Percentiles rank a stretch among this genome's conserved stretches.
Conservation (phyloP, 2,888 invertebrate species). For the Allophyes oxyacanthae region DNA sequence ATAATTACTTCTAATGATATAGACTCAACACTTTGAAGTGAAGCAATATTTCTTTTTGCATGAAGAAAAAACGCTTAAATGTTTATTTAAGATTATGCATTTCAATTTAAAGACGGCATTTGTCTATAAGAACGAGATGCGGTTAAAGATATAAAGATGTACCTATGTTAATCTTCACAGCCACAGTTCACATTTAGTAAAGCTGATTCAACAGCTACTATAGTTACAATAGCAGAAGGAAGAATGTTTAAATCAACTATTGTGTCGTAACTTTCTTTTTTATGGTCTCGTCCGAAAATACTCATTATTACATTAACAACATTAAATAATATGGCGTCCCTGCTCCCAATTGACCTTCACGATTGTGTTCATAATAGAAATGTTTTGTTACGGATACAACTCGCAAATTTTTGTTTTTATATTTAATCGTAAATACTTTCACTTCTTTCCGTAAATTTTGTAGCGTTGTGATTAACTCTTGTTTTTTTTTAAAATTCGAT, state of each 20-base stretch:
- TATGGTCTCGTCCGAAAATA: conserved; percentile 34
- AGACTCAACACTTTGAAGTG: not conserved
- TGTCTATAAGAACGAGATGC: conserved; percentile 16
- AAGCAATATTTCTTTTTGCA: conserved; percentile 3
- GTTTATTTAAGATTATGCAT: conserved; percentile 18
- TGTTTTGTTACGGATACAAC: conserved; percentile 55
- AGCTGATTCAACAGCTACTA: conserved; percentile 6
- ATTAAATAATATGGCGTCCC: conserved; percentile 43
- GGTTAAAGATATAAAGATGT: conserved; percentile 17
- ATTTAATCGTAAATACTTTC: conserved; percentile 72
- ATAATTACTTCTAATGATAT: conserved; percentile 2
- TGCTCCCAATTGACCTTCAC: conserved; percentile 70
- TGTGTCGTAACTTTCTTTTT: conserved; percentile 53
- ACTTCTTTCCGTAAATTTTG: conserved; percentile 75
- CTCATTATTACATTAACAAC: conserved; percentile 47
- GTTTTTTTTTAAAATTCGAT: conserved; percentile 69
- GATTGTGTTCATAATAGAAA: conserved; percentile 60
- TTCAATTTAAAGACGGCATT: conserved; percentile 23
- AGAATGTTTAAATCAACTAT: conserved; percentile 26
- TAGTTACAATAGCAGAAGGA: conserved; percentile 27
- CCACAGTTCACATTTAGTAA: conserved; percentile 21
- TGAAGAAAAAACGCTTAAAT: not conserved
- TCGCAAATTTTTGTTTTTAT: conserved; percentile 65
- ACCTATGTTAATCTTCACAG: conserved; percentile 11
- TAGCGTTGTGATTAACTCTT: conserved; percentile 73